Evolutionary conservation across 2,797 vertebrate genomes (phyloP).

Genomic region (Malurus splendens): DNA sequence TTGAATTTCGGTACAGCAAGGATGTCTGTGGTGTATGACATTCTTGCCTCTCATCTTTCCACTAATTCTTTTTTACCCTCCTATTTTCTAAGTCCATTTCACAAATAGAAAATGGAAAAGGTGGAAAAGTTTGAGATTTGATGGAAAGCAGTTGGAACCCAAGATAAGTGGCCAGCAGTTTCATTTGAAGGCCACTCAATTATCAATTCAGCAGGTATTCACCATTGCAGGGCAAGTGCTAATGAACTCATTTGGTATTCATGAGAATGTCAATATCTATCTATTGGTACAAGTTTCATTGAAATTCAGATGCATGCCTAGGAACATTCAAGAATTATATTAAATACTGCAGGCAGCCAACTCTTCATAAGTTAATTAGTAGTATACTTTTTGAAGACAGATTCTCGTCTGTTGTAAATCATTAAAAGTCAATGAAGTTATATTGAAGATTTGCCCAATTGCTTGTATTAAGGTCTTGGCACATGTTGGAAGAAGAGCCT

Average conservation of each 20-base stretch:
- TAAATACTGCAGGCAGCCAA: neutral
- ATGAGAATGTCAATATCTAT: constrained; percentile 27
- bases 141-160: neutral
- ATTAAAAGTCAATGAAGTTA: neutral
- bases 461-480: neutral
- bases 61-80: neutral
- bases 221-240: neutral
- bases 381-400: neutral
- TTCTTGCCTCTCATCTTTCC: neutral
- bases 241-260: constrained; percentile 36
- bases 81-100: neutral
- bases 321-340: constrained; percentile 24
- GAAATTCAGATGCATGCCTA: constrained; percentile 5
- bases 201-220: neutral
- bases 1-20: neutral
- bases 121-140: neutral
- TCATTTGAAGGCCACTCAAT: neutral
- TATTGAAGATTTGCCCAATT: neutral
- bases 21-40: no score
- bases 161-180: neutral
- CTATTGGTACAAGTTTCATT: constrained; percentile 7
- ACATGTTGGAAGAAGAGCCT: neutral
- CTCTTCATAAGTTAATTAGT: constrained; percentile 14
- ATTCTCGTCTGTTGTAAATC: constrained; percentile 20
- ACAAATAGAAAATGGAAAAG: neutral